Base-by-base conservation (phyloP, 1,140 invertebrate genomes). In the Hesperophylax magnus region DNA sequence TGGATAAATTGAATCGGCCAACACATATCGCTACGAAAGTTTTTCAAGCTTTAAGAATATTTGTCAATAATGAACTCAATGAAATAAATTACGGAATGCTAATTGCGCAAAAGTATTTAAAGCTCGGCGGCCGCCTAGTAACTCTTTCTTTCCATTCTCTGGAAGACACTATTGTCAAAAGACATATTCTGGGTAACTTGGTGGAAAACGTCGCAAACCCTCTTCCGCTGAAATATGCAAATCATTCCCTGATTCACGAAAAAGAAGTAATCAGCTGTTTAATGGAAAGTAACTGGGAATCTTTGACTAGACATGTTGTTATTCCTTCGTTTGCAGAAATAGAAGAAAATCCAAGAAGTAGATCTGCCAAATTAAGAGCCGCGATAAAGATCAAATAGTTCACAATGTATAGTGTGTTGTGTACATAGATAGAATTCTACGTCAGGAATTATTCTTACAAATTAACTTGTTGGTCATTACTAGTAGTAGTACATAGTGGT, bases 21-120 rank as follows among this genome's bases (percentile, higher is more conserved):
- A 87, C 94, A 7, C 97, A 98, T 86, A 91, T 92, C 81, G 97
- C 97, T 0, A 98, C 96, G 3, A 98, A 97, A 92, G 94, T 96
- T 0, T 99, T 99, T 90, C 97, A 98, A 91, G 98, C 97, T 0
- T 87, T 99, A 77, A 90, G 98, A 84, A 98, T 99, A 82, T 98
- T 99, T 90, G 96, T 99, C 0, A 99, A 99, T 87, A 96, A 99
- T 88, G 98, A 99, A 90, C 88, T 99, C 0, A 99, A 99, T 88
- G 97, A 99, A 91, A 92, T 99, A 5, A 97, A 98, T 90, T 96
- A 96, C 89, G 98, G 92, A 2, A 93, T 99, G 85, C 86, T 96
- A 52, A 85, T 97, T 82, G 95, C 97, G 0, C 91, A 94, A 67
- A 91, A 93, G 81, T 96, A 95, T 86, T 90, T 99, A 22, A 95